Evolutionary conservation across 1,140 invertebrate species (phyloP).

Genomic region (Glossosoma conforme): DNA sequence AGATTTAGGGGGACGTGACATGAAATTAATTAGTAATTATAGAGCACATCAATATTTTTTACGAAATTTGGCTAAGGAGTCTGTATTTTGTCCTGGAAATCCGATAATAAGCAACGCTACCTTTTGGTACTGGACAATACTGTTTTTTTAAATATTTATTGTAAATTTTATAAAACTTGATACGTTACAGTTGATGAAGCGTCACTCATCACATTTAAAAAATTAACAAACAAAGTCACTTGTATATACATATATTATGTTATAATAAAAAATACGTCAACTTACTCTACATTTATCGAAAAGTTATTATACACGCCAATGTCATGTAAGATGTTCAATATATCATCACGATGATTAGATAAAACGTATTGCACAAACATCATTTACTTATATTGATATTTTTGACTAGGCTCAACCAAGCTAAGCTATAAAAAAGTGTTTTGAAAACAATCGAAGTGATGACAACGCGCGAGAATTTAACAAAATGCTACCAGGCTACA

Average conservation of each 20-base stretch:
- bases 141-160: neutral
- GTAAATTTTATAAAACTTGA: constrained; percentile 7
- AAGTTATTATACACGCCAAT: constrained; percentile 39
- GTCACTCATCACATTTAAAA: constrained; percentile 2
- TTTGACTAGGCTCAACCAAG: too few relatives aligned
- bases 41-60: too few relatives aligned
- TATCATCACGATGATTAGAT: constrained; percentile 40
- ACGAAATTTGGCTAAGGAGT: too few relatives aligned
- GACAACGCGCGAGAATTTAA: too few relatives aligned
- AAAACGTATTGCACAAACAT: constrained; percentile 44
- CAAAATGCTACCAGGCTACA: too few relatives aligned
- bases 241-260: neutral
- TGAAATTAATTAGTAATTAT: too few relatives aligned
- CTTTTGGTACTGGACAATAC: neutral
- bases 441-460: too few relatives aligned
- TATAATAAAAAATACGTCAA: constrained; percentile 14
- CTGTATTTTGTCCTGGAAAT: too few relatives aligned
- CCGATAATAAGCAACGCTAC: neutral
- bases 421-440: too few relatives aligned
- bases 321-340: constrained; percentile 39
- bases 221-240: constrained; percentile 4
- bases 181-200: neutral
- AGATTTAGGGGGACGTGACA: too few relatives aligned
- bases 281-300: constrained; percentile 46
- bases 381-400: constrained; percentile 3